Percentiles rank a stretch among this genome's conserved stretches.
phyloP scores from a whole-genome alignment of 2,113 vertebrate species.

The Machaerirhynchus nigripectus region DNA sequence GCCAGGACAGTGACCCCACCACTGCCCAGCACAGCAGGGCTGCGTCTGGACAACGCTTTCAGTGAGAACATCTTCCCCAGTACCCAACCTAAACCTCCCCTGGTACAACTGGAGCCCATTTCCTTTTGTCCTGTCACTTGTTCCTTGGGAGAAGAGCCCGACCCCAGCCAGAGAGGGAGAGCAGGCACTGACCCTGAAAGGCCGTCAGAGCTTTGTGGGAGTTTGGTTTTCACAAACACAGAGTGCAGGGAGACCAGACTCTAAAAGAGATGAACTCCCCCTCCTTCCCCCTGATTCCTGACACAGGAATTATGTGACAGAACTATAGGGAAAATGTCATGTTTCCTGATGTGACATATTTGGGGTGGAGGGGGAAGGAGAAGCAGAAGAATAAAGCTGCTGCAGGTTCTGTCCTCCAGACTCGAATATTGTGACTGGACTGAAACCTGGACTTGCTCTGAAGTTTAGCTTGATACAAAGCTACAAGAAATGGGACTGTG shows the following conservation, averaged over 20 bases:
- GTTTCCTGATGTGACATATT: neutral
- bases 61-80: neutral
- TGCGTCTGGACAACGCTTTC: rapidly evolving
- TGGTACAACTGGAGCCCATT: neutral
- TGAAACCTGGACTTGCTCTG: neutral
- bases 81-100: neutral
- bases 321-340: neutral
- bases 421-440: neutral
- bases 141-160: neutral
- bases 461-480: neutral
- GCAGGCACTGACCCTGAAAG: rapidly evolving
- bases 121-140: neutral
- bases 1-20: neutral
- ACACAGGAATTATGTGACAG: neutral
- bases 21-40: neutral
- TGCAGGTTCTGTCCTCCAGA: neutral
- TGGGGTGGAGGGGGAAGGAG: neutral
- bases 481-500: neutral
- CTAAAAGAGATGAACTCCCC: neutral
- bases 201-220: neutral
- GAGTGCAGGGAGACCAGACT: neutral
- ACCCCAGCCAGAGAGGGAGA: neutral
- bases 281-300: neutral
- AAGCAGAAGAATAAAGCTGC: neutral
- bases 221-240: neutral